These are phyloP conservation scores for Circaetus cinerascens DNA, from an alignment of 2,113 vertebrate genomes.

Conservation along the genomic window DNA sequence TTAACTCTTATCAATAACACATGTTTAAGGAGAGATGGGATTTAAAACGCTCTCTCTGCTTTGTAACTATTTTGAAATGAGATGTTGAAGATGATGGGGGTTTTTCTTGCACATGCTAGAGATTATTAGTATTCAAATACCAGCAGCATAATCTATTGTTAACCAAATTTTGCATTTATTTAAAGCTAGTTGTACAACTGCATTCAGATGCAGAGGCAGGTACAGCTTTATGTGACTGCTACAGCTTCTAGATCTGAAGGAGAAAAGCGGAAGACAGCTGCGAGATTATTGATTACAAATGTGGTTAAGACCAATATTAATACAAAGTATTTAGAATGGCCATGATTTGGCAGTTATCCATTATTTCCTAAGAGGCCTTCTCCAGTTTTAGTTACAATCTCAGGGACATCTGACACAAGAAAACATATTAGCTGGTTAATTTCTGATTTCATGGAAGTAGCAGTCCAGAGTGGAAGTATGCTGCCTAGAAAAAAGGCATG, in stretches of 20 bases:
- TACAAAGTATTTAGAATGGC: neutral
- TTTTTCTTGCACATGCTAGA: neutral
- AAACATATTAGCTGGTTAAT: neutral
- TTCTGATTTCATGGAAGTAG: neutral
- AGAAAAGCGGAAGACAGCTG: neutral
- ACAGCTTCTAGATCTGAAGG: neutral
- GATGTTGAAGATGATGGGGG: neutral
- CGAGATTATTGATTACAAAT: neutral
- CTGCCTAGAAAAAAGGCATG: neutral
- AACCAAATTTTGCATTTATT: neutral
- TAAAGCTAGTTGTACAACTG: neutral
- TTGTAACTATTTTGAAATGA: neutral
- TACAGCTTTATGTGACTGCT: neutral
- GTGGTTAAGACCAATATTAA: neutral
- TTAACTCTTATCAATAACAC: neutral
- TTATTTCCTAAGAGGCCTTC: neutral
- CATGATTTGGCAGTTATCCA: neutral
- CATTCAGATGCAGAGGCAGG: neutral
- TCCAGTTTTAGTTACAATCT: neutral
- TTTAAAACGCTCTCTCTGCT: neutral
- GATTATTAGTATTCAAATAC: neutral
- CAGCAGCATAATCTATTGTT: neutral
- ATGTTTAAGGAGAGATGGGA: neutral
- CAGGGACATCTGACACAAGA: neutral
- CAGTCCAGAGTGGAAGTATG: neutral